Conservation (phyloP, 2,797 vertebrate genomes). For the Danionella dracula region DNA sequence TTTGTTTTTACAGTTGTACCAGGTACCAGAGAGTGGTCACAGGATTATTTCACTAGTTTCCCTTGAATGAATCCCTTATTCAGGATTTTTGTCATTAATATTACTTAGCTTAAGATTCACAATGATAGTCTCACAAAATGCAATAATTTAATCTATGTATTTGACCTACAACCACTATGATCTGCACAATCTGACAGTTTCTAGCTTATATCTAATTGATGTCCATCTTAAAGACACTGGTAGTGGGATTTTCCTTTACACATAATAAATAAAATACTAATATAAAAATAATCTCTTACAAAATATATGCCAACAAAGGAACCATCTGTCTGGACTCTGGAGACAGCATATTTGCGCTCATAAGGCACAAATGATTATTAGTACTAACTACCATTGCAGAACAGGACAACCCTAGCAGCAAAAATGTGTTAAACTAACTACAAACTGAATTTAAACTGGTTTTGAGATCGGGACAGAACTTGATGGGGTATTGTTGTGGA, state of each 20-base stretch:
- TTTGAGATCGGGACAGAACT: too few relatives aligned
- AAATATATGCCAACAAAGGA: constrained; percentile 84
- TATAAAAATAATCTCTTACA: constrained; percentile 99
- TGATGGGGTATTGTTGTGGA: too few relatives aligned
- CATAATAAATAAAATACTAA: constrained; percentile 91
- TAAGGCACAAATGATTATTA: constrained; percentile 43
- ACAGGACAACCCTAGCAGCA: constrained; percentile 83
- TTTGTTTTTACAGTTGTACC: too few relatives aligned
- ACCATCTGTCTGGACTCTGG: constrained; percentile 72
- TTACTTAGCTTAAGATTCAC: constrained; percentile 3
- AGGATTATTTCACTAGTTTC: constrained; percentile 18
- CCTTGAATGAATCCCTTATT: constrained; percentile 27
- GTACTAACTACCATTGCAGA: constrained; percentile 45
- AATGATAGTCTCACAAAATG: constrained; percentile 2
- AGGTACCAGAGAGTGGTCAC: constrained; percentile 56
- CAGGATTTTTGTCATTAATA: constrained; percentile 28
- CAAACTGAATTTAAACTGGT: constrained; percentile 51
- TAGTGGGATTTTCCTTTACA: constrained; percentile 69
- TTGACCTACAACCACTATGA: constrained; percentile 47
- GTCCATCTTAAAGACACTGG: constrained; percentile 43
- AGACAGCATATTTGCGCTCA: constrained; percentile 57
- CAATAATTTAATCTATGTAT: constrained; percentile 55
- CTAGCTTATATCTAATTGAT: constrained; percentile 50
- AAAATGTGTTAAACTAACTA: constrained; percentile 64
- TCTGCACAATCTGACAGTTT: constrained; percentile 51